These are phyloP conservation scores for Luperina nickerlii DNA, from an alignment of 2,888 invertebrate genomes.

Conservation along the genomic window DNA sequence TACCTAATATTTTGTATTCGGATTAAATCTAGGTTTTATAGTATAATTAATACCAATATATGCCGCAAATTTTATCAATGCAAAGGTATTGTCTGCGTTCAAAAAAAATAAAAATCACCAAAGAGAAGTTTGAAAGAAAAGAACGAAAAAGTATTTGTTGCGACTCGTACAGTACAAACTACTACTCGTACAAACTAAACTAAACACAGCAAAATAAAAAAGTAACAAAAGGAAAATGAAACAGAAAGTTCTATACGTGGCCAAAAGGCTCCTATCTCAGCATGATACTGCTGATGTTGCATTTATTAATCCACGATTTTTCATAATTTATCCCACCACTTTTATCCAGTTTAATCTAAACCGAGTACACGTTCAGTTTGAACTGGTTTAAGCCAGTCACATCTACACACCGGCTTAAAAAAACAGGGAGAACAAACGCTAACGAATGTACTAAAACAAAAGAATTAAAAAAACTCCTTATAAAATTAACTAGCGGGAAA, in stretches of 20 bases:
- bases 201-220: too few relatives aligned
- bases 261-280: too few relatives aligned
- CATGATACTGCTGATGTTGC: too few relatives aligned
- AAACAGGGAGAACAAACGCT: conserved; percentile 7
- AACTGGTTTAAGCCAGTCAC: conserved; percentile 9
- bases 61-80: not conserved
- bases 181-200: too few relatives aligned
- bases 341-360: conserved; percentile 5
- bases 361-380: not conserved
- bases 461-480: conserved; percentile 29
- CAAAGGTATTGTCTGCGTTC: not conserved
- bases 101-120: too few relatives aligned
- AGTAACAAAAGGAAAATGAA: too few relatives aligned
- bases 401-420: conserved; percentile 4
- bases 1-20: not conserved
- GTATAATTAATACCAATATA: not conserved
- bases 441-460: conserved; percentile 41
- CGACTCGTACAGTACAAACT: too few relatives aligned
- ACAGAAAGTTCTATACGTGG: too few relatives aligned
- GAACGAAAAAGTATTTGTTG: too few relatives aligned
- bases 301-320: not conserved
- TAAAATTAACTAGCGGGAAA: conserved; percentile 60
- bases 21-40: not conserved
- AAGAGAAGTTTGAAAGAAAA: not conserved
- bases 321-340: not conserved